Evolutionary conservation across 2,888 invertebrate species (phyloP).

Genomic region (Limenitis camilla): DNA sequence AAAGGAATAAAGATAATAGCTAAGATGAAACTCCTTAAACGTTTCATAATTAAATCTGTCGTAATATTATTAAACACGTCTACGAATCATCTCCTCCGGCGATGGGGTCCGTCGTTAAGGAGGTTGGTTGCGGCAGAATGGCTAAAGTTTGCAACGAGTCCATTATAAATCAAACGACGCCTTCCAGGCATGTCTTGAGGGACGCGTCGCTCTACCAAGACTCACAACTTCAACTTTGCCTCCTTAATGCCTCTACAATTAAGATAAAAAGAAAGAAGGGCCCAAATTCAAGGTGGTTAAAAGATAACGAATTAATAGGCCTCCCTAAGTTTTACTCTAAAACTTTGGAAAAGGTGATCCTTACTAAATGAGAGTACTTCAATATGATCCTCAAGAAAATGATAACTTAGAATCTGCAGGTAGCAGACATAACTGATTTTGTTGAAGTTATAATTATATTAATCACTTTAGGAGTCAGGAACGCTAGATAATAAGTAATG

Average conservation of each 20-base stretch:
- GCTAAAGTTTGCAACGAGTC: constrained; percentile 73
- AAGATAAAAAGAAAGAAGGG: constrained; percentile 73
- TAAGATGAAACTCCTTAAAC: constrained; percentile 63
- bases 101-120: constrained; percentile 70
- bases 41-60: constrained; percentile 73
- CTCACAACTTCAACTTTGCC: constrained; percentile 67
- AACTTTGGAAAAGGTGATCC: constrained; percentile 30
- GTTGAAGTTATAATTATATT: neutral
- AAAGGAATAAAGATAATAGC: constrained; percentile 54
- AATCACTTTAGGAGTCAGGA: too few relatives aligned
- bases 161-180: constrained; percentile 75
- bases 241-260: constrained; percentile 72
- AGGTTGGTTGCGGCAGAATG: constrained; percentile 67
- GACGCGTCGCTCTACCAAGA: constrained; percentile 63
- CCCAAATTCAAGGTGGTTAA: constrained; percentile 72
- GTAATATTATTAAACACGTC: constrained; percentile 74
- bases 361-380: constrained; percentile 19
- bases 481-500: too few relatives aligned
- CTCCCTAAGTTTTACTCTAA: constrained; percentile 48
- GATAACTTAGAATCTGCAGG: neutral
- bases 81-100: constrained; percentile 73
- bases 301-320: constrained; percentile 73
- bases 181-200: constrained; percentile 71
- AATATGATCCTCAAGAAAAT: constrained; percentile 4
- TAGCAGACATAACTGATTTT: neutral